These are phyloP conservation scores for Caiman crocodilus DNA, from an alignment of 2,797 vertebrate species.

Conservation along the genomic window DNA sequence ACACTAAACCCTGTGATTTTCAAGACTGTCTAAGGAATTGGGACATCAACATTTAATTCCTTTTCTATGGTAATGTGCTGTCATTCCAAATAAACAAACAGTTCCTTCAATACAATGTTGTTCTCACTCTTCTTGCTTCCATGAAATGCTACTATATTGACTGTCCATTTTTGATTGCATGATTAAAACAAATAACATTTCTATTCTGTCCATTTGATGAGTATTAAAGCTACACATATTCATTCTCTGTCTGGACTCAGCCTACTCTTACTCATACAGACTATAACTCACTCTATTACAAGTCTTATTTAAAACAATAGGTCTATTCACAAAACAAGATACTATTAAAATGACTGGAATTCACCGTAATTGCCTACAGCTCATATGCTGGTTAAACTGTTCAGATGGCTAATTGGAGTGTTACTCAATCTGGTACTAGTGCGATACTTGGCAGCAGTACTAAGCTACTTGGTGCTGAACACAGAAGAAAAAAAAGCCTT, in stretches of 20 bases:
- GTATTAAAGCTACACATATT: conserved; percentile 22
- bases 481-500: neutral
- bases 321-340: neutral
- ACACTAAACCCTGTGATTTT: neutral
- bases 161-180: neutral
- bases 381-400: neutral
- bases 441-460: neutral
- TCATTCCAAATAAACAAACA: neutral
- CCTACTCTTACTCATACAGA: neutral
- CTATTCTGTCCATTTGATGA: neutral
- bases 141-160: neutral
- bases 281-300: neutral
- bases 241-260: neutral
- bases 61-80: neutral
- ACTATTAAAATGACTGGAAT: neutral
- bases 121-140: conserved; percentile 12
- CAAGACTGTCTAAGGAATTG: neutral
- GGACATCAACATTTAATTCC: neutral
- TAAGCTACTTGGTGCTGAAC: neutral
- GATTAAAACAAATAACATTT: neutral
- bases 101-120: neutral
- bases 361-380: neutral
- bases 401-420: neutral
- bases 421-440: neutral
- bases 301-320: neutral